Base-by-base conservation (phyloP, 2,888 invertebrate species). In the Rugalucina vietnamica region DNA sequence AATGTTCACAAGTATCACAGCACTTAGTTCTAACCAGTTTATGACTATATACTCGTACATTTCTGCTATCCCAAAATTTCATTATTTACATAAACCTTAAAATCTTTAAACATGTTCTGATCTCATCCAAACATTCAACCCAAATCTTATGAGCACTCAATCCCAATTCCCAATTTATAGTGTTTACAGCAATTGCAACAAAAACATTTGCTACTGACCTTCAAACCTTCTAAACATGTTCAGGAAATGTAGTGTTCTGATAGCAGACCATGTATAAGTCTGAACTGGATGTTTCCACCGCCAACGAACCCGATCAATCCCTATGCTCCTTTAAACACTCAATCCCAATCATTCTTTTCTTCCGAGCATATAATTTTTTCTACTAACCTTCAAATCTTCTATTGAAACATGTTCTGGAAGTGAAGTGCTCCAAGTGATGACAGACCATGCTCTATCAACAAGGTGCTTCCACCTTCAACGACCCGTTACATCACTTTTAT, bases 251-350 rank as follows among this genome's bases (percentile, higher is more conserved):
- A 91, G 79, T 29, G 78, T 65, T 65, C 71, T 81, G 27, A 82
- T 60, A 24, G 65, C 34, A 1, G 50, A 69, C 91, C 91, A 91
- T 0, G 86, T 32, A 37, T n/a, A n/a, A n/a, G 76, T 76, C 29
- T 86, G 78, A 5, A 88, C 87, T 0, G 86, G 32, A 4, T 79
- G 71, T 74, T 84, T 82, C 91, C 91, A 91, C 29, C 87, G 73
- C 69, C 76, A 82, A 81, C 91, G 90, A 10, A 91, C 91, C 65
- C 90, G 57, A 76, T 91, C 91, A 39, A 90, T 49, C 14, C 75
- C 80, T 4, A 90, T 71, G 34, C 85, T 77, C 50, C 89, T 87
- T 70, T 83, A 87, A 37, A 89, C 73, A 0, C 87, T 72, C 50
- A 91, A 77, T n/a, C n/a, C n/a, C n/a, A n/a, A n/a, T n/a, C n/a